A percentile compares a stretch with the other conserved stretches of the same genome.
Evolutionary conservation across 1,140 invertebrate species (phyloP).

Genomic region (Cylas formicarius): DNA sequence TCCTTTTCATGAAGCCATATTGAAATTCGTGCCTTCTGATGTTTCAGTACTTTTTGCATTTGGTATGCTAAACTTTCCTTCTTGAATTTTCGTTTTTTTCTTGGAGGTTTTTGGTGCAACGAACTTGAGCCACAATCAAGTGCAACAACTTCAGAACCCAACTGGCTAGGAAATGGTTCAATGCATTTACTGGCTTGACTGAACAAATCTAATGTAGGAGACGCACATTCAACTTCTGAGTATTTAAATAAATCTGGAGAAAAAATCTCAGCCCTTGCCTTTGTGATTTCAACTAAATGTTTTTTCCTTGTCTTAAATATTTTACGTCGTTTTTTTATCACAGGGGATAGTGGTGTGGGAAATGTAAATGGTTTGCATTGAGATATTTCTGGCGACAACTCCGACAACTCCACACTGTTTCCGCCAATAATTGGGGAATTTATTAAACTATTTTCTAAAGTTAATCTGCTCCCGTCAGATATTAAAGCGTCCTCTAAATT

Average conservation of each 20-base stretch:
- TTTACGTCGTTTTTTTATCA: constrained; percentile 9
- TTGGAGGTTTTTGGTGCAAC: too few species aligned
- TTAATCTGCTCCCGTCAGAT: neutral
- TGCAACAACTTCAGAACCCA: neutral
- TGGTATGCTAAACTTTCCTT: constrained; percentile 20
- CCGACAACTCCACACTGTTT: constrained; percentile 1
- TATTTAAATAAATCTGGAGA: constrained; percentile 2
- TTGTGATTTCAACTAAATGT: neutral
- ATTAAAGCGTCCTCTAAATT: neutral
- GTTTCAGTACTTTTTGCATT: constrained; percentile 21
- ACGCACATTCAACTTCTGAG: neutral
- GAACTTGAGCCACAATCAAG: constrained; percentile 9
- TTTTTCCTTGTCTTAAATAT: constrained; percentile 1
- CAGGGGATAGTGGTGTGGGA: constrained; percentile 2
- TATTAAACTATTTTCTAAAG: neutral
- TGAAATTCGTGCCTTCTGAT: constrained; percentile 11
- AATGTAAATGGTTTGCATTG: neutral
- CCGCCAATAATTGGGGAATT: constrained; percentile 2
- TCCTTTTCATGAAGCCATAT: constrained; percentile 25
- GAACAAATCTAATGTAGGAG: neutral
- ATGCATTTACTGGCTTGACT: constrained; percentile 1
- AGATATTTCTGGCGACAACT: constrained; percentile 8
- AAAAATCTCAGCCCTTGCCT: too few species aligned
- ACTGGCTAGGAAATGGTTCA: constrained; percentile 17
- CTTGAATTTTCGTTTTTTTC: constrained; percentile 18